Evolutionary conservation across 1,140 invertebrate species (phyloP).

Genomic region (Heliconius hewitsoni): DNA sequence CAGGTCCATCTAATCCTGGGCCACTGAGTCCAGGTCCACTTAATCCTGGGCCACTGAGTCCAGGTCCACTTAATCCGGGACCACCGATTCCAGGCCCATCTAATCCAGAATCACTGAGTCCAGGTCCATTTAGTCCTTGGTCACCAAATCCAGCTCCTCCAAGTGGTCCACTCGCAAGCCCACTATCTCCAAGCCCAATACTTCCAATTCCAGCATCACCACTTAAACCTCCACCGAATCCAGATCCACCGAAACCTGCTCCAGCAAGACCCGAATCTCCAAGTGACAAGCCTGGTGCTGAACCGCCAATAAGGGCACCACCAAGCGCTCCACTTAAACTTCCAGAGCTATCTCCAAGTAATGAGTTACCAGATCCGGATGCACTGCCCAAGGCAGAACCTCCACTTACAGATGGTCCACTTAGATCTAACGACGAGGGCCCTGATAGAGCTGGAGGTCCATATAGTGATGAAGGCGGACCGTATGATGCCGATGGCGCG

Average conservation of each 20-base stretch:
- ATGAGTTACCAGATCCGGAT: slow-evolving; percentile 1
- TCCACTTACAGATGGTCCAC: slow-evolving; percentile 27
- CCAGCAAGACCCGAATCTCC: slow-evolving; percentile 24
- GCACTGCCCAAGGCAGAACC: slow-evolving; percentile 27
- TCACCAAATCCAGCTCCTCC: neutral
- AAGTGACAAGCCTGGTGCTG: slow-evolving; percentile 1
- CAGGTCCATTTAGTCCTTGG: neutral
- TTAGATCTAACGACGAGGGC: slow-evolving; percentile 30
- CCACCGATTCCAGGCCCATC: neutral
- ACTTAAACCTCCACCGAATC: slow-evolving; percentile 24
- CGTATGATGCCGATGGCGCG: slow-evolving; percentile 65
- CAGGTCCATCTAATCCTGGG: neutral
- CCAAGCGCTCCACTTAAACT: slow-evolving; percentile 21
- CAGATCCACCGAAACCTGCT: slow-evolving; percentile 19
- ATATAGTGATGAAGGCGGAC: slow-evolving; percentile 56
- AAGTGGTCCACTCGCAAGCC: neutral
- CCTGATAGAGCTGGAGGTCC: slow-evolving; percentile 47
- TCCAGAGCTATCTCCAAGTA: slow-evolving; percentile 19
- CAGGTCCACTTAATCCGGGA: neutral
- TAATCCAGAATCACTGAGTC: neutral
- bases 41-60: neutral
- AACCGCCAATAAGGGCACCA: slow-evolving; percentile 14
- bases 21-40: neutral
- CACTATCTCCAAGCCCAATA: slow-evolving; percentile 4
- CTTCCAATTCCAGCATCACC: slow-evolving; percentile 23